These are phyloP conservation scores for Eupithecia abbreviata DNA, from an alignment of 2,888 invertebrate genomes.

Conservation along the genomic window DNA sequence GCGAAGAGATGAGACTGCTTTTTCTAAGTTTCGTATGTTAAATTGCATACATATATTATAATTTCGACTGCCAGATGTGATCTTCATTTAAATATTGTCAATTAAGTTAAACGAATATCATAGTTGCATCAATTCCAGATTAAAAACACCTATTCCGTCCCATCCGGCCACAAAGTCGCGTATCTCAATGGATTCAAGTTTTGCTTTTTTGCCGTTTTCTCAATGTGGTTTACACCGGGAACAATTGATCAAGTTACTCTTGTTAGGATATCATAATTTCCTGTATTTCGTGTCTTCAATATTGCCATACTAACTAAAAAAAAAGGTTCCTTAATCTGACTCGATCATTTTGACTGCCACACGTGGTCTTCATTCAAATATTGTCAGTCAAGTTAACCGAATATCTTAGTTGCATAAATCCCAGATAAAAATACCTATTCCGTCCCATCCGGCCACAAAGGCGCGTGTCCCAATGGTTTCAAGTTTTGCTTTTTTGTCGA, in stretches of 20 bases:
- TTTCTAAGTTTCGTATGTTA: not conserved
- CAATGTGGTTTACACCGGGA: slow-evolving; percentile 46
- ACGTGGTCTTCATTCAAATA: slow-evolving; percentile 20
- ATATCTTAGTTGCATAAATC: not conserved
- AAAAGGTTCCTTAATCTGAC: too few species aligned
- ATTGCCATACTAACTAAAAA: not conserved
- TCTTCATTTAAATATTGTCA: slow-evolving; percentile 21
- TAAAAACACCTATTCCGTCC: slow-evolving; percentile 36
- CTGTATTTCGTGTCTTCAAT: slow-evolving; percentile 31
- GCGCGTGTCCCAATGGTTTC: slow-evolving; percentile 58
- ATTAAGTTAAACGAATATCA: not conserved
- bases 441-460: slow-evolving; percentile 52
- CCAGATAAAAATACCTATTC: slow-evolving; percentile 32
- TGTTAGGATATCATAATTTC: slow-evolving; percentile 36
- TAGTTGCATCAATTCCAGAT: slow-evolving; percentile 14
- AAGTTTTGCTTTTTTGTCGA: slow-evolving; percentile 36
- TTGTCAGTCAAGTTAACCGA: slow-evolving; percentile 13
- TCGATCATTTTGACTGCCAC: not conserved
- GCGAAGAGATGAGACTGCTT: not conserved
- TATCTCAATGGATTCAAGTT: slow-evolving; percentile 53
- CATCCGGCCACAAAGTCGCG: slow-evolving; percentile 57
- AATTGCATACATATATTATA: not conserved
- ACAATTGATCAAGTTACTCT: slow-evolving; percentile 43
- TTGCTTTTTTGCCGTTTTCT: slow-evolving; percentile 32
- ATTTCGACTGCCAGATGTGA: not conserved